A percentile compares a stretch with the other conserved stretches of the same genome.
Evolutionary conservation across 1,140 invertebrate species (phyloP).

Genomic region (Trigoniulus corallinus): DNA sequence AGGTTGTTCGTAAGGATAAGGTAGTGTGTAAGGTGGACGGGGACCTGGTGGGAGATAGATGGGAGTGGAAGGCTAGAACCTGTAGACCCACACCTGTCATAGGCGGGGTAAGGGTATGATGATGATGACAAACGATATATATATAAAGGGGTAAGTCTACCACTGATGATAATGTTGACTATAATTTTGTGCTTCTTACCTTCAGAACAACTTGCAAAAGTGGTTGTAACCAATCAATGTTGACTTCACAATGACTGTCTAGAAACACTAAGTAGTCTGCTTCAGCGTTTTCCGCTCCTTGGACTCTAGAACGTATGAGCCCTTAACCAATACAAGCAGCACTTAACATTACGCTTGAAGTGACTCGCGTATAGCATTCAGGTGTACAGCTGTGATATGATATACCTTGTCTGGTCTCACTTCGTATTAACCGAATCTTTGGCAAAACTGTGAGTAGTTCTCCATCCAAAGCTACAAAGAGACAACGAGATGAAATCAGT

Average conservation of each 20-base stretch:
- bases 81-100: too few species aligned
- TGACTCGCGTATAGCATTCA: neutral
- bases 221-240: constrained; percentile 88
- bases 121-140: constrained; percentile 5
- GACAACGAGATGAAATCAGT: too few species aligned
- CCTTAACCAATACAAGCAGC: constrained; percentile 25
- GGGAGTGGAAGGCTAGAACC: too few species aligned
- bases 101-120: too few species aligned
- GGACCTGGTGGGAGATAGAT: too few species aligned
- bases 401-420: constrained; percentile 70
- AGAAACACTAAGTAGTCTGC: constrained; percentile 87
- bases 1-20: too few species aligned
- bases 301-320: constrained; percentile 64
- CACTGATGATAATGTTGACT: neutral
- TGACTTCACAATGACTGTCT: constrained; percentile 95
- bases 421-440: constrained; percentile 80
- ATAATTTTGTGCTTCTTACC: constrained; percentile 27
- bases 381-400: constrained; percentile 11
- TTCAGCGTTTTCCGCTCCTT: constrained; percentile 74
- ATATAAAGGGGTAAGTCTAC: constrained; percentile 3
- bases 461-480: constrained; percentile 81
- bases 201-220: constrained; percentile 75
- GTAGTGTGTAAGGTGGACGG: too few species aligned
- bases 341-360: neutral
- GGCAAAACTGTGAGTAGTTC: constrained; percentile 75